Evolutionary conservation across 2,113 vertebrate species (phyloP), one percentile per base, ranked within the genome.

Genomic region (Stigmatopora nigra): DNA sequence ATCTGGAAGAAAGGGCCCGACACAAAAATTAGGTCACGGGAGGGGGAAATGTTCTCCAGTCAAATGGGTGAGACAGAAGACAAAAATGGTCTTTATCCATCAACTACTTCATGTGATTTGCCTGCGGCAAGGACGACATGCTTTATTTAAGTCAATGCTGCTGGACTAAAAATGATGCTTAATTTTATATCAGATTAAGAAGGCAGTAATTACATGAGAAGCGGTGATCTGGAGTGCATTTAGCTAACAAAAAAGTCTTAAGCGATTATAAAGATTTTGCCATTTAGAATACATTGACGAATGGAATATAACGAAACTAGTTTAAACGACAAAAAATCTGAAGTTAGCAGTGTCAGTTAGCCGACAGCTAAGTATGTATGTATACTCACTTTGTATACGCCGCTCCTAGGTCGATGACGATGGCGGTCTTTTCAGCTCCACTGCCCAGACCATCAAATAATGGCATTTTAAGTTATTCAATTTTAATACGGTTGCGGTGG

Each of bases 371-470:
- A 71, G 36, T 7, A 14, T 19, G 66, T 3, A 13, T 44, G 25
- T 31, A 31, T 31, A 85, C 95, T 95, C 82, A 97, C 95, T 98
- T 98, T 80, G 95, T 98, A 78, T 92, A 98, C 0, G 96, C 93
- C 73, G 94, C 93, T 81, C 96, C 96, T 64, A 98, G 78, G 65
- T 98, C 96, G 62, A 98, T 91, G 19, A 97, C 94, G 41, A 98
- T 93, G 0, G 96, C 96, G 0, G 95, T 98, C 73, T 98, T 98
- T 86, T 96, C 96, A 53, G 93, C 95, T 65, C 95, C 92, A 60
- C 92, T 98, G 13, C 94, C 95, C 64, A 98, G 59, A 0, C 94
- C 94, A 79, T 98, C 96, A 87, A 95, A 98, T 5, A 98, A 86
- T 10, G 94, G 95, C 96, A 98, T 97, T 71, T 91, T 22, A 45